Conservation (phyloP, 2,888 invertebrate genomes). For the Nineta flava region DNA sequence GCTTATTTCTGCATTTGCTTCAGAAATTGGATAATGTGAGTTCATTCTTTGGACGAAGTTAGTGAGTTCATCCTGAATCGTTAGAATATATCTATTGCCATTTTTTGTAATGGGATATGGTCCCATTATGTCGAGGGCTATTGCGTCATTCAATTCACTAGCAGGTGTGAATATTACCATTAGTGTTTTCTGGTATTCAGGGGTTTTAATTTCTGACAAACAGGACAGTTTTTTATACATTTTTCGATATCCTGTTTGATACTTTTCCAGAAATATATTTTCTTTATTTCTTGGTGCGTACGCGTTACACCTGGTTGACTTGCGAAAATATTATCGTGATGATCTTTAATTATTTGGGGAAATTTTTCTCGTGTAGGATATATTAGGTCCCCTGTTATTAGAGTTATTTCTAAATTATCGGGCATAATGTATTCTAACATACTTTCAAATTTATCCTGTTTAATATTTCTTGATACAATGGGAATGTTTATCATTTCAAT, state of each 20-base stretch:
- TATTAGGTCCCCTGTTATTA: background rate
- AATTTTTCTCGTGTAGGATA: background rate
- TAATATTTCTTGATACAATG: background rate
- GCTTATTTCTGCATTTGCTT: background rate
- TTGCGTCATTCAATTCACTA: conserved; percentile 11
- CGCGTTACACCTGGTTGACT: conserved; percentile 10
- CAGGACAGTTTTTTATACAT: conserved; percentile 11
- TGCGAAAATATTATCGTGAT: conserved; percentile 6
- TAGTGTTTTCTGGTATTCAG: conserved; percentile 8
- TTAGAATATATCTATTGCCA: conserved; percentile 12
- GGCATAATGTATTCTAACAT: background rate
- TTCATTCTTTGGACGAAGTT: background rate
- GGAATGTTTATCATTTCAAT: background rate
- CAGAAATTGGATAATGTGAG: background rate
- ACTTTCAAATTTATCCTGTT: background rate
- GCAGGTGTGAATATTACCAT: conserved; percentile 12
- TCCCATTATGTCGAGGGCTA: conserved; percentile 14
- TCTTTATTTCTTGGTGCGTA: conserved; percentile 9
- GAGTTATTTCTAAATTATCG: background rate
- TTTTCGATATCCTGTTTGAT: conserved; percentile 13
- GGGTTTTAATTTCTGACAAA: conserved; percentile 12
- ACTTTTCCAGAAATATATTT: conserved; percentile 12
- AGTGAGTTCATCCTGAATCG: background rate
- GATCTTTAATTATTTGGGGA: conserved; percentile 8
- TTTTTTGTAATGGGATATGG: conserved; percentile 10